Evolutionary conservation across 1,140 invertebrate genomes (phyloP), one percentile per base, ranked within the genome.

Genomic region (Notospermus geniculatus): DNA sequence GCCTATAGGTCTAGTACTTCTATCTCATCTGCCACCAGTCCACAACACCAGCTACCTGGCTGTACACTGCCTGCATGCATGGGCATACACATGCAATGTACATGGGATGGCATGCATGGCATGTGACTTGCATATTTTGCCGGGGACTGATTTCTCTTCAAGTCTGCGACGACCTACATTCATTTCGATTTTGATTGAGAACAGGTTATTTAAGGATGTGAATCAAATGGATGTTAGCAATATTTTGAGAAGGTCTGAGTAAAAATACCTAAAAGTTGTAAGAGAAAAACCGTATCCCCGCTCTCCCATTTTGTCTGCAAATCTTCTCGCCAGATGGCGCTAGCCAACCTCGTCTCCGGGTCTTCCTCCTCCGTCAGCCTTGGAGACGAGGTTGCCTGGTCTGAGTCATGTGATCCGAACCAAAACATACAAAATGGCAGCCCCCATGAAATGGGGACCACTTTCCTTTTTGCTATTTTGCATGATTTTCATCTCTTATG

Each of bases 271-370:
- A 82, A 98, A 98, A 76, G 95, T 98, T 65, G 95, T 98, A 66
- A 98, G 84, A 32, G 95, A 98, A 83, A 98, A 98, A 85, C 95
- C 97, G 74, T 98, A 98, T 77, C 95, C 86, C n/a, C 46, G 4
- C 25, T 50, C 46, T 9, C 46, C 46, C n/a, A 27, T 23, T 27
- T 23, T 50, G n/a, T n/a, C n/a, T n/a, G n/a, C n/a, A n/a, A n/a
- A n/a, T n/a, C n/a, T n/a, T n/a, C n/a, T n/a, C n/a, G n/a, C n/a
- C n/a, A n/a, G n/a, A n/a, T n/a, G n/a, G n/a, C n/a, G n/a, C n/a
- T n/a, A n/a, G n/a, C n/a, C n/a, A n/a, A n/a, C n/a, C n/a, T n/a
- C n/a, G n/a, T n/a, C n/a, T n/a, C n/a, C n/a, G n/a, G n/a, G n/a
- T n/a, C n/a, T n/a, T n/a, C n/a, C n/a, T n/a, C n/a, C n/a, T n/a